Evolutionary conservation across 2,113 vertebrate species (phyloP).

Genomic region (Podilymbus podiceps): DNA sequence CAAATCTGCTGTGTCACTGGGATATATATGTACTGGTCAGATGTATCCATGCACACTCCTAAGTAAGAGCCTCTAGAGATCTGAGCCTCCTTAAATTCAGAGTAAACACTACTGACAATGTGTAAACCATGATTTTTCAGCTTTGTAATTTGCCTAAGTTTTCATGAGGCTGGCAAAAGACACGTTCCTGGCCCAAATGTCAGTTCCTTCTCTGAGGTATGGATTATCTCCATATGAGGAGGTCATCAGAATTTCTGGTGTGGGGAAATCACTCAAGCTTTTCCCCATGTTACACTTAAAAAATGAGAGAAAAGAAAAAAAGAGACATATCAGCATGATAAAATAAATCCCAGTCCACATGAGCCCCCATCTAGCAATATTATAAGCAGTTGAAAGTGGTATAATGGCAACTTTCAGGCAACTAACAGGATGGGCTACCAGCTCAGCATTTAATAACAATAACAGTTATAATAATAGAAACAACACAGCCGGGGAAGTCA

Average conservation of each 20-base stretch:
- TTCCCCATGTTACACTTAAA: neutral
- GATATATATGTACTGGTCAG: neutral
- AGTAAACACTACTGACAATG: neutral
- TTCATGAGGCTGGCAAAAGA: neutral
- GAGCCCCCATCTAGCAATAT: neutral
- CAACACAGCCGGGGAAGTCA: neutral
- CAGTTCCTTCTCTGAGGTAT: neutral
- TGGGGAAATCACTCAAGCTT: neutral
- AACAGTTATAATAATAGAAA: constrained; percentile 11
- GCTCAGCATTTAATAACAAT: constrained; percentile 19
- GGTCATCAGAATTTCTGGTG: neutral
- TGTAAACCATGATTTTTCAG: neutral
- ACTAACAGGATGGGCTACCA: neutral
- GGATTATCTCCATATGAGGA: neutral
- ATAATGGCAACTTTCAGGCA: neutral
- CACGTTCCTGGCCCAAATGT: neutral
- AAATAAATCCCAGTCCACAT: neutral
- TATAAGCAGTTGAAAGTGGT: neutral
- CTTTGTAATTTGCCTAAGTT: neutral
- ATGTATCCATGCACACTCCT: neutral
- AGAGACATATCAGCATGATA: neutral
- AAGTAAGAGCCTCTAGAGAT: neutral
- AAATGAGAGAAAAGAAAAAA: neutral
- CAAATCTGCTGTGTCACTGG: neutral
- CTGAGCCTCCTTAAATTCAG: neutral